A percentile compares a stretch with the other conserved stretches of the same genome.
Evolutionary conservation across 2,113 vertebrate species (phyloP).

Genomic region (Hepsetus odoe): DNA sequence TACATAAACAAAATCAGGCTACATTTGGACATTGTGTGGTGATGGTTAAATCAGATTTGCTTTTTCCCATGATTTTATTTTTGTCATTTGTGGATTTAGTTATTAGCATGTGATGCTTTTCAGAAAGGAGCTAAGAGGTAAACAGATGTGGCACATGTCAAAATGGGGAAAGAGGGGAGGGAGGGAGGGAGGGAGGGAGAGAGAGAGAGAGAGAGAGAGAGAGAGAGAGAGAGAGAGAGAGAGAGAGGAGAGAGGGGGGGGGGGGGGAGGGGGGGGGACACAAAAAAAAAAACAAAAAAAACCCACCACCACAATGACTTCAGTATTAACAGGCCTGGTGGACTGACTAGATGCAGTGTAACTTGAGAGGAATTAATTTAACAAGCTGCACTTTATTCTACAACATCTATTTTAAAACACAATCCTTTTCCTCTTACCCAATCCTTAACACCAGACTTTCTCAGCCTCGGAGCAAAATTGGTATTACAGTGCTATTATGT

Average conservation of each 20-base stretch:
- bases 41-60: not conserved
- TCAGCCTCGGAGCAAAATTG: not conserved
- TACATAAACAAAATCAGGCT: not conserved
- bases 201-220: no score
- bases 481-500: constrained; percentile 7
- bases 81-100: not conserved
- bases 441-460: not conserved
- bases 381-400: not conserved
- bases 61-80: not conserved
- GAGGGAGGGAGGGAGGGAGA: no score
- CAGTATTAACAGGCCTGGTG: no score
- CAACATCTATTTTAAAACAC: not conserved
- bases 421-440: not conserved
- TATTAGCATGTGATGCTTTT: not conserved
- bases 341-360: not conserved
- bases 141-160: not conserved
- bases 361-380: not conserved
- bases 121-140: not conserved
- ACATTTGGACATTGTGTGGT: not conserved
- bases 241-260: no score
- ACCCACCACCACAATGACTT: no score
- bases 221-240: no score
- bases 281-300: no score
- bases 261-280: no score
- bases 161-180: not conserved